Evolutionary conservation across 2,797 vertebrate species (phyloP).

Genomic region (Mergus octosetaceus): DNA sequence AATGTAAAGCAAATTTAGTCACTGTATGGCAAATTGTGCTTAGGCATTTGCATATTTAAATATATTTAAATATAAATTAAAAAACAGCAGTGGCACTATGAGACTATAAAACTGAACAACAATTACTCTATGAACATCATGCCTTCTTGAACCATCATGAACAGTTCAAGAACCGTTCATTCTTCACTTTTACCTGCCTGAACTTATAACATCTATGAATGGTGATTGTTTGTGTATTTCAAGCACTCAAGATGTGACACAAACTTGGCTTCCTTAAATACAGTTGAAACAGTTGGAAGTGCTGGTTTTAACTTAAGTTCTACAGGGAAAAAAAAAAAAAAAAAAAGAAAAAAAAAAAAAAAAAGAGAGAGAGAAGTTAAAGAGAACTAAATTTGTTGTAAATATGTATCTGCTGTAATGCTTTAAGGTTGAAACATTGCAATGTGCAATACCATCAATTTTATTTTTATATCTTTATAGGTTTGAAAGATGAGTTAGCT

Average conservation of each 20-base stretch:
- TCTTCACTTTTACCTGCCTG: background rate
- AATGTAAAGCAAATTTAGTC: background rate
- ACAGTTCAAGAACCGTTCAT: background rate
- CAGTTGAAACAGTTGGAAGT: background rate
- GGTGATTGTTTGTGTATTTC: background rate
- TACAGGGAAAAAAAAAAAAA: background rate
- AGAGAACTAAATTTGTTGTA: background rate
- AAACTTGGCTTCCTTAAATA: background rate
- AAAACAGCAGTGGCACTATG: background rate
- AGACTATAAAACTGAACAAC: background rate
- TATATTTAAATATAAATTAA: background rate
- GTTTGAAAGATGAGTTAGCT: background rate
- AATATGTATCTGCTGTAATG: background rate
- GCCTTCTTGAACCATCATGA: no score
- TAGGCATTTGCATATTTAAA: background rate
- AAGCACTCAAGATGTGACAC: background rate
- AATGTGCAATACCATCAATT: background rate
- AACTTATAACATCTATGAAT: background rate
- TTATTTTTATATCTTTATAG: background rate
- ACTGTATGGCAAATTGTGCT: background rate
- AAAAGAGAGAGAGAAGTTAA: background rate
- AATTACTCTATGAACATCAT: background rate
- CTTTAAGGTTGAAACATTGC: background rate
- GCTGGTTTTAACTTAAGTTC: background rate
- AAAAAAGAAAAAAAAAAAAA: background rate